Conservation (phyloP, 2,113 vertebrate species). For the Megalops atlanticus region DNA sequence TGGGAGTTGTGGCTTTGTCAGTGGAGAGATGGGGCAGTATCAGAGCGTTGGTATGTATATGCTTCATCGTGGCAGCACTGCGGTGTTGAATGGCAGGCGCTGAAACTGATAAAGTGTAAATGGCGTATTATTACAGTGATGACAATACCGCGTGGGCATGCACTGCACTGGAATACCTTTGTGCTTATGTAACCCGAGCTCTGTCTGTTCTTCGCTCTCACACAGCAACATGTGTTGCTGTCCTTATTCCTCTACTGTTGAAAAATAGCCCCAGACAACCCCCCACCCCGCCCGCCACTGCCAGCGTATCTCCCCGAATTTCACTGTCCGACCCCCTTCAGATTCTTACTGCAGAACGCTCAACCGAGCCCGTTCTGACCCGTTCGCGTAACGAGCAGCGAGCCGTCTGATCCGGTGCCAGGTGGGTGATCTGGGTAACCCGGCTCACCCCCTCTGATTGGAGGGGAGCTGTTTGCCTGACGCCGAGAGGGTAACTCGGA, state of each 20-base stretch:
- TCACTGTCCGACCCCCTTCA: neutral
- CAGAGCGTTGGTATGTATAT: neutral
- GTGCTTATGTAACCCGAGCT: constrained; percentile 37
- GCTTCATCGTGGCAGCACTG: constrained; percentile 19
- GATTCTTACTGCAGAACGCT: neutral
- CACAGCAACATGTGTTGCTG: neutral
- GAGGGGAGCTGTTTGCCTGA: constrained; percentile 55
- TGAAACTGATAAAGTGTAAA: constrained; percentile 55
- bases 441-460: constrained; percentile 52
- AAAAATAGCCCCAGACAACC: neutral
- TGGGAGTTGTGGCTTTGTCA: constrained; percentile 1
- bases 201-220: constrained; percentile 23
- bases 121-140: constrained; percentile 63
- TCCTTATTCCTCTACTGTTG: constrained; percentile 22
- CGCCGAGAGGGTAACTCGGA: constrained; percentile 58
- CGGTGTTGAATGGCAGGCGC: constrained; percentile 31
- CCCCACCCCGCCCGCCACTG: neutral
- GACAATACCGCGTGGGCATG: constrained; percentile 50
- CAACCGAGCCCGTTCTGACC: neutral
- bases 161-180: constrained; percentile 48
- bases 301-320: neutral
- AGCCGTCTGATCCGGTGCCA: constrained; percentile 49
- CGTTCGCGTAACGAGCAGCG: neutral
- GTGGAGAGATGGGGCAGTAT: neutral
- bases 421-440: constrained; percentile 51